phyloP scores from a whole-genome alignment of 2,113 vertebrate genomes.

The Eulemur rufifrons region DNA sequence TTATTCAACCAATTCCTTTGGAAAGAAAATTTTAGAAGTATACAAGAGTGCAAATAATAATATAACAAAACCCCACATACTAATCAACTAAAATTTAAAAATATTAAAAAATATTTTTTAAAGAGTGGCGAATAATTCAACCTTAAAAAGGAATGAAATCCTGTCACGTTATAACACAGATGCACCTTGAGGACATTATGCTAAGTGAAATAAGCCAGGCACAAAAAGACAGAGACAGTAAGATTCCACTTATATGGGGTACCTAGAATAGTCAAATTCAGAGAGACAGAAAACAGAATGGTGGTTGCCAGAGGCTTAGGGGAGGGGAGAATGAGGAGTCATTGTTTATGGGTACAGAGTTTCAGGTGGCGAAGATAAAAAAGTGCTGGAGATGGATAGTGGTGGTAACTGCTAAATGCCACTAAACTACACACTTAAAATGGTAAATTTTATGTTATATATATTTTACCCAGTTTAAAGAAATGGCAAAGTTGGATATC shows the following conservation, averaged over 20 bases:
- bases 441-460: background rate
- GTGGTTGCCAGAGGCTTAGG: background rate
- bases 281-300: background rate
- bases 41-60: background rate
- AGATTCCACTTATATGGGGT: background rate
- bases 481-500: background rate
- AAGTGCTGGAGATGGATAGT: background rate
- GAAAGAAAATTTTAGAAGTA: background rate
- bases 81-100: background rate
- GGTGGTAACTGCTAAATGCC: background rate
- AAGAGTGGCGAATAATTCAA: background rate
- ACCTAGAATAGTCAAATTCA: background rate
- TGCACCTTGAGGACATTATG: background rate
- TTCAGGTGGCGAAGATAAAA: background rate
- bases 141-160: background rate
- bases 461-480: background rate
- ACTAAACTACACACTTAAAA: background rate
- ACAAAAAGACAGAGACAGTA: background rate
- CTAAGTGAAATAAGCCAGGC: background rate
- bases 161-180: background rate
- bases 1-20: constrained; percentile 8
- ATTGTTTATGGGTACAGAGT: background rate
- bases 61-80: background rate
- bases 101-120: background rate
- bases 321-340: background rate